Evolutionary conservation across 2,113 vertebrate species (phyloP).

Genomic region (Vidua chalybeata): DNA sequence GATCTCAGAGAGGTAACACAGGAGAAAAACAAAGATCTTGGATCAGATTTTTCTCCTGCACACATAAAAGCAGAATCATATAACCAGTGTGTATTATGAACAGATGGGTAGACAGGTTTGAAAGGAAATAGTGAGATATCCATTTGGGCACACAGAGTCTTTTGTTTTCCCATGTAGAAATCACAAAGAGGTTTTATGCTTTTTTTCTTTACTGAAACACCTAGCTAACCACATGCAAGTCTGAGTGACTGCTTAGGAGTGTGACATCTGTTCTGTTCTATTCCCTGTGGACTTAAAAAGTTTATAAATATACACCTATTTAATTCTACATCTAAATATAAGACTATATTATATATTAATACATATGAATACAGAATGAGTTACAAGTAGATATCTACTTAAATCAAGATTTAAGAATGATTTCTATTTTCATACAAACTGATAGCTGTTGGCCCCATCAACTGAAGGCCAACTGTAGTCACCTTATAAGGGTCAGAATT

Average conservation of each 20-base stretch:
- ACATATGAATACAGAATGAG: background rate
- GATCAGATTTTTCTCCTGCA: background rate
- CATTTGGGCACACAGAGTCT: background rate
- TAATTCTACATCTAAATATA: background rate
- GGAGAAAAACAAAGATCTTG: background rate
- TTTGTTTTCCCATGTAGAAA: background rate
- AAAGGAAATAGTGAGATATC: background rate
- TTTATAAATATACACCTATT: background rate
- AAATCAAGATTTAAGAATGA: background rate
- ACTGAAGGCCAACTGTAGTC: background rate
- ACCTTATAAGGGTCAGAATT: background rate
- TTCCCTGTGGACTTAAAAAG: background rate
- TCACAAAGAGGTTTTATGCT: background rate
- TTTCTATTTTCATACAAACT: background rate
- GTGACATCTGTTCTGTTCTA: constrained; percentile 12
- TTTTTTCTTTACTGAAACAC: constrained; percentile 5
- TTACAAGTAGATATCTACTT: background rate
- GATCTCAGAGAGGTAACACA: background rate
- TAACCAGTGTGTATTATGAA: background rate
- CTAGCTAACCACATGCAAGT: background rate
- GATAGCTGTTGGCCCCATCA: background rate
- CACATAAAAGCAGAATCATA: background rate
- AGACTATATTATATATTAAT: background rate
- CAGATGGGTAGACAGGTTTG: constrained; percentile 17
- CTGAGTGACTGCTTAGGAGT: background rate